Evolutionary conservation across 2,888 invertebrate species (phyloP).

Genomic region (Theodoxus fluviatilis): DNA sequence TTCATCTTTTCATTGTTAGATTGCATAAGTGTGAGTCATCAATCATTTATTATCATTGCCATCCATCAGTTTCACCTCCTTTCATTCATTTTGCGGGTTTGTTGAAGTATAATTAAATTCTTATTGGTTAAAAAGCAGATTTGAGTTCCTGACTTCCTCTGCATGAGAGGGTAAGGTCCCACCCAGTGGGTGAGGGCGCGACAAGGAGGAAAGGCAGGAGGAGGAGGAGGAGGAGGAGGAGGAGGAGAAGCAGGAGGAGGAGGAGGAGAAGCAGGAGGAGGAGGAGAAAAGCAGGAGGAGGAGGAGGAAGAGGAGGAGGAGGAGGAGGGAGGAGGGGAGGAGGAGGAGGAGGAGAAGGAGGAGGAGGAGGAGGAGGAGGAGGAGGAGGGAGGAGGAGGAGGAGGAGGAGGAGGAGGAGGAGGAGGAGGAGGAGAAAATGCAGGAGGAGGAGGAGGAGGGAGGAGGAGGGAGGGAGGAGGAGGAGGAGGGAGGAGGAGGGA

Average conservation of each 20-base stretch:
- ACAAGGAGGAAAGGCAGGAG: no score
- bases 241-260: background rate
- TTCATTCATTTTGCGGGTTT: no score
- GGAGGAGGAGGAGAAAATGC: background rate
- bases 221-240: background rate
- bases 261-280: background rate
- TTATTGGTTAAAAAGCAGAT: no score
- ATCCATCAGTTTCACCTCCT: no score
- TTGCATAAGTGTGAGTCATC: no score
- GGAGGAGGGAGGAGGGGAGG: background rate
- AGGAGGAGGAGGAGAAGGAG: background rate
- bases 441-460: background rate
- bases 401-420: background rate
- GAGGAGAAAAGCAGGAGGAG: background rate
- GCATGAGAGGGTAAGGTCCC: no score
- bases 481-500: background rate
- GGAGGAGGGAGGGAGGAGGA: background rate
- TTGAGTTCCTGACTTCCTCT: no score
- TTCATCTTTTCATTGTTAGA: no score
- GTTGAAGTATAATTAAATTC: no score
- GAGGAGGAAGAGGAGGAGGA: conserved; percentile 1
- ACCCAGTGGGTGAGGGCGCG: no score
- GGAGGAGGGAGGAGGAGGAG: background rate
- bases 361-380: background rate
- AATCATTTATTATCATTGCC: no score